Evolutionary conservation across 2,888 invertebrate species (phyloP), one percentile per base, ranked within the genome.

Genomic region (Hetaerina titia): DNA sequence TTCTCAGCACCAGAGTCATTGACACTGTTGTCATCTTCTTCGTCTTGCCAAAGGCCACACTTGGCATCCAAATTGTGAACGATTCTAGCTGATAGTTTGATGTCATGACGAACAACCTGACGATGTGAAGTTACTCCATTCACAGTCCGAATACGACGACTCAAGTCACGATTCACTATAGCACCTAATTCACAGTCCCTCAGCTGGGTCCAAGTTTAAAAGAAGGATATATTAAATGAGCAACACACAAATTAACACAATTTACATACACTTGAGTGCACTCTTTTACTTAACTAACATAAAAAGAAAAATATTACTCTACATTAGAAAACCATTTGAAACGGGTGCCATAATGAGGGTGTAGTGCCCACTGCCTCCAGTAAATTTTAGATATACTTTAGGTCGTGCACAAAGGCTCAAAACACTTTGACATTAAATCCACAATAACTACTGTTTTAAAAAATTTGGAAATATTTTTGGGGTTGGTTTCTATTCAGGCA

Each of bases 131-230:
- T 98, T 74, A 99, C 98, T 63, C 99, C 99, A 96, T 99, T 98
- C 0, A 99, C 98, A 0, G 99, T 98, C 0, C 99, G 98, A 95
- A 99, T 98, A 95, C 99, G 98, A 22, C 99, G 98, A 96, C 99
- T 99, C 95, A 99, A 97, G 97, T 99, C 99, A 31, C 99, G 98
- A 97, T 99, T 99, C 90, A 99, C 99, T 96, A 99, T 99, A 13
- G 99, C 99, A 31, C 99, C 99, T 96, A 99, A 97, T 96, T 99
- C 99, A 96, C 98, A 98, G 96, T 99, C 99, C 95, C 98, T 98
- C 95, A 98, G 97, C 98, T 98, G 96, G 95, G 96, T 97, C 96
- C 96, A 96, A 92, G 89, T 95, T 95, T 95, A 74, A 63, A 74
- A 81, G 13, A 19, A 90, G 6, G 63, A 58, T 90, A 69, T 25